phyloP scores from a whole-genome alignment of 2,113 vertebrate species.

The Nanorana parkeri region DNA sequence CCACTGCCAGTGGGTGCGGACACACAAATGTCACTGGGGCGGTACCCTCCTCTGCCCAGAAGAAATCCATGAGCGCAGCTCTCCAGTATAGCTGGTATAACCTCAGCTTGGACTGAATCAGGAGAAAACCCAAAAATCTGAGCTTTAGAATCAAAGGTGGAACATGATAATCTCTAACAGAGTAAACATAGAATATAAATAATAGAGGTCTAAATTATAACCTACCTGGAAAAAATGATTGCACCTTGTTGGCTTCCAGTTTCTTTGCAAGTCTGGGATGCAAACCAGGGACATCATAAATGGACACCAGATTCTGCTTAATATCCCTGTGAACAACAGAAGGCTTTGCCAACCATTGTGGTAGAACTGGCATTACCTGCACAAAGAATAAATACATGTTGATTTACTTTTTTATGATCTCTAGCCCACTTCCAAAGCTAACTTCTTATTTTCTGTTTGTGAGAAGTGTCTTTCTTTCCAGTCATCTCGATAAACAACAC shows the following conservation, averaged over 20 bases:
- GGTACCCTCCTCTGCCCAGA: slow-evolving; percentile 82
- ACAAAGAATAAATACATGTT: neutral
- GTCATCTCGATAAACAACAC: too few species aligned
- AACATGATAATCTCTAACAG: neutral
- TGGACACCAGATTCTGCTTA: slow-evolving; percentile 75
- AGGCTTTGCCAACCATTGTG: slow-evolving; percentile 88
- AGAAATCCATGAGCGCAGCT: slow-evolving; percentile 75
- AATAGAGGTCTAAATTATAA: neutral
- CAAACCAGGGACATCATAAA: slow-evolving; percentile 76
- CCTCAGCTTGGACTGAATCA: slow-evolving; percentile 48
- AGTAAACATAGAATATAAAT: neutral
- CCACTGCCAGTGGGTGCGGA: slow-evolving; percentile 96
- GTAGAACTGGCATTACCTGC: slow-evolving; percentile 86
- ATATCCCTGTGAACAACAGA: slow-evolving; percentile 79
- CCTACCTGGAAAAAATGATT: slow-evolving; percentile 89
- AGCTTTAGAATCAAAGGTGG: too few species aligned
- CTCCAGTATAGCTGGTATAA: slow-evolving; percentile 84
- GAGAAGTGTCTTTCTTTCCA: too few species aligned
- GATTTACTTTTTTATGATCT: neutral
- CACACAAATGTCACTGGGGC: slow-evolving; percentile 89
- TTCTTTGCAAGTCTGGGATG: slow-evolving; percentile 77
- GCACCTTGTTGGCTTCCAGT: slow-evolving; percentile 79
- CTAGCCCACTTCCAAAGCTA: too few species aligned
- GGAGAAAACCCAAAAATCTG: neutral
- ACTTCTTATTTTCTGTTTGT: too few species aligned